Conservation (phyloP, 2,888 invertebrate genomes). For the Rhagonycha lutea region DNA sequence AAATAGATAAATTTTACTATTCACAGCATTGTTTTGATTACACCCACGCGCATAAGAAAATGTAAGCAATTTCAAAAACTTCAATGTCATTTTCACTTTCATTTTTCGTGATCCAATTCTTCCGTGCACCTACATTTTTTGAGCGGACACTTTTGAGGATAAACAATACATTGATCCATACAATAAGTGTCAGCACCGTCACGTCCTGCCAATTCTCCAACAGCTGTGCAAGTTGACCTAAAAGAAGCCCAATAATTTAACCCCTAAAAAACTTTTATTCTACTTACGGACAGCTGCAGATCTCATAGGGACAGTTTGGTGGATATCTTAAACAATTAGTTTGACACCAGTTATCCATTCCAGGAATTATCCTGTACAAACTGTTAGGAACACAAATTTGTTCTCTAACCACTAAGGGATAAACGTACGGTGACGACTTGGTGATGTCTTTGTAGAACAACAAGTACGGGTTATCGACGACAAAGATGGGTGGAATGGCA, state of each 20-base stretch:
- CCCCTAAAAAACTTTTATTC: background rate
- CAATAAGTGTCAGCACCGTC: constrained; percentile 83
- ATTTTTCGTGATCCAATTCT: background rate
- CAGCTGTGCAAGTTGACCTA: constrained; percentile 80
- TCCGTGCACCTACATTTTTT: constrained; percentile 23
- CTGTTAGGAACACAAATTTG: constrained; percentile 77
- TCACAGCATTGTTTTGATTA: background rate
- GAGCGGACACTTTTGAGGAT: constrained; percentile 59
- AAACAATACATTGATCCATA: constrained; percentile 83
- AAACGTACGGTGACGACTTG: constrained; percentile 65
- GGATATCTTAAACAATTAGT: constrained; percentile 85
- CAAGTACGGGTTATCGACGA: constrained; percentile 73
- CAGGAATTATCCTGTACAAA: constrained; percentile 69
- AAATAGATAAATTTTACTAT: background rate
- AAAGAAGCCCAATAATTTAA: constrained; percentile 29
- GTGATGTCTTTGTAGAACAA: constrained; percentile 75
- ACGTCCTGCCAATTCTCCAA: constrained; percentile 73
- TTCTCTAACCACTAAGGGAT: constrained; percentile 77
- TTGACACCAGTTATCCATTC: constrained; percentile 84
- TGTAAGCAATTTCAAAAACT: background rate
- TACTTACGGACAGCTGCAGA: constrained; percentile 85
- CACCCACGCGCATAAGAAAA: background rate
- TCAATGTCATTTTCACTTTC: background rate
- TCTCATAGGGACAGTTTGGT: constrained; percentile 77
- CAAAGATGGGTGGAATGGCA: constrained; percentile 72